phyloP scores from a whole-genome alignment of 2,888 invertebrate genomes.

The Harpalus rufipes region DNA sequence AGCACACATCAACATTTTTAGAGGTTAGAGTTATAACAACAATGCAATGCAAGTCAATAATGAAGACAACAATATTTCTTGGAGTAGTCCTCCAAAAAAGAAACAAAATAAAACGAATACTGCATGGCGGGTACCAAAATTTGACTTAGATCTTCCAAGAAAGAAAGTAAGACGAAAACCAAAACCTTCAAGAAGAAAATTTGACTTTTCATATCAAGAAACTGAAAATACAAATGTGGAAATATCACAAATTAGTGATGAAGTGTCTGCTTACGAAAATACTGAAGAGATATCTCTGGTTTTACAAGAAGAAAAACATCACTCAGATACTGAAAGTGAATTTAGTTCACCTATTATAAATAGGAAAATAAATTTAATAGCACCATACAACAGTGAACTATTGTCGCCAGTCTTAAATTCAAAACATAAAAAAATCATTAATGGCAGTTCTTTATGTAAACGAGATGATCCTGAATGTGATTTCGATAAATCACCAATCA shows the following conservation, averaged over 20 bases:
- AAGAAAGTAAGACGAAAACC: constrained; percentile 10
- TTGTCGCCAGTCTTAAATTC: constrained; percentile 38
- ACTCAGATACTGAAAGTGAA: constrained; percentile 4
- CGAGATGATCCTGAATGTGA: constrained; percentile 35
- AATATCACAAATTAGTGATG: constrained; percentile 11
- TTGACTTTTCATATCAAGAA: constrained; percentile 6
- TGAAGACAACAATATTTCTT: constrained; percentile 36
- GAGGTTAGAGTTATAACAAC: constrained; percentile 22
- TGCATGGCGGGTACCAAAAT: constrained; percentile 15
- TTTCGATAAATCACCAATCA: constrained; percentile 37
- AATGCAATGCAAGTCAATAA: constrained; percentile 25
- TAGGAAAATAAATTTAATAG: neutral
- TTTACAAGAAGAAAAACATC: constrained; percentile 6
- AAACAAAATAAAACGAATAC: neutral
- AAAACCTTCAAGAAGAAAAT: constrained; percentile 16
- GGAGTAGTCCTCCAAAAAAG: constrained; percentile 26
- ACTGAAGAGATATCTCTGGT: constrained; percentile 15
- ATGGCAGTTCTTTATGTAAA: constrained; percentile 9
- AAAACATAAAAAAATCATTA: neutral
- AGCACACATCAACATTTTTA: neutral
- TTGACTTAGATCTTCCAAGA: neutral
- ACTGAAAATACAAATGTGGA: neutral
- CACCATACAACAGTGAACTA: constrained; percentile 17
- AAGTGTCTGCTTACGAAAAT: constrained; percentile 18
- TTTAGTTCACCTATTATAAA: constrained; percentile 29